Base-by-base conservation (phyloP, 2,797 vertebrate genomes). In the Notamacropus eugenii region DNA sequence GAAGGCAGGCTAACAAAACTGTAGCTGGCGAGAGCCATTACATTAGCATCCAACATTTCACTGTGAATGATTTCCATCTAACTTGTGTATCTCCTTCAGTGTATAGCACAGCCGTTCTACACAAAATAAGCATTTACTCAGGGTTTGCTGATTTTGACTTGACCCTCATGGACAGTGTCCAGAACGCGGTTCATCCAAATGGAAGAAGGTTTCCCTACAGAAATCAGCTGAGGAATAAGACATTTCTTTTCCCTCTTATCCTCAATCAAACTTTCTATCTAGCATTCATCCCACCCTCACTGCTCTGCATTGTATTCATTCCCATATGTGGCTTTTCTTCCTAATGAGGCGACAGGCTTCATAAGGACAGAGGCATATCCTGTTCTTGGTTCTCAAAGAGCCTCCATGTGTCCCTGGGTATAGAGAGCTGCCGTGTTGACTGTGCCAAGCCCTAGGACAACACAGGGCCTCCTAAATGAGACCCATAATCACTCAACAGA, bases 1-100 rank as follows among this genome's bases (percentile, higher is more conserved):
- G 67, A 2, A 46, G 90, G 91, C 94, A 96, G 29, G 95, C 90
- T 74, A 16, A 74, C 62, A 74, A 74, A 94, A 94, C 93, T 31
- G 95, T 91, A 92, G 59, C 54, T 93, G 96, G 59, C 29, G 92
- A 67, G 27, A 93, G 11, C 34, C 95, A 67, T 0, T 55, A 14
- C 5, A 92, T 67, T 93, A 24, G 94, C 55, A 95, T 92, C 96
- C 56, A 97, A 8, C 67, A 50, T 3, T 46, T 46, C 22, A 82
- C 40, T 10, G 27, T 3, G 24, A 46, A 46, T 46, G 22, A 27
- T 10, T 24, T 82, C 67, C n/a, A 82, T 40, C 2, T 10, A 46
- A 82, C 24, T 8, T 2, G 10, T 27, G 74, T 40, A 12, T 46
- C 40, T 87, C n/a, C 40, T 46, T 24, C 10, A 50, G 74, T 0